Evolutionary conservation across 2,797 vertebrate species (phyloP).

Genomic region (Myotis myotis): DNA sequence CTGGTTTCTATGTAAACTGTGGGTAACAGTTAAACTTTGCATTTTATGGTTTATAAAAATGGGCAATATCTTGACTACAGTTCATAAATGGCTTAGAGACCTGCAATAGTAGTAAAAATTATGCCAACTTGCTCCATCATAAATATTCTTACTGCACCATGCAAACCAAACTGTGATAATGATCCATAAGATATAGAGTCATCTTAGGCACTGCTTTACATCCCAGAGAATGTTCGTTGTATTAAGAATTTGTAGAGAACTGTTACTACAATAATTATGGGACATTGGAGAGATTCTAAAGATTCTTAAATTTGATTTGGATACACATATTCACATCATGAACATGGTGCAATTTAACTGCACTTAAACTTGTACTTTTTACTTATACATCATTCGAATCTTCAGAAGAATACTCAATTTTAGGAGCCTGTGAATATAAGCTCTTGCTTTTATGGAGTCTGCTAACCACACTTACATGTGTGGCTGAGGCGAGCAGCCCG

Average conservation of each 20-base stretch:
- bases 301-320: slow-evolving; percentile 2
- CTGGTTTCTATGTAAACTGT: slow-evolving; percentile 89
- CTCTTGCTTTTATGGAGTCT: slow-evolving; percentile 3
- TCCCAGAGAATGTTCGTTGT: not conserved
- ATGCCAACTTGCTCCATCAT: slow-evolving; percentile 76
- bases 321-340: not conserved
- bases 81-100: slow-evolving; percentile 87
- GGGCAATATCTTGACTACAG: slow-evolving; percentile 84
- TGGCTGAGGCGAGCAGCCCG: slow-evolving; percentile 95
- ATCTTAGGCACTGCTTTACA: not conserved
- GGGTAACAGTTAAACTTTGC: slow-evolving; percentile 88
- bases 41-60: slow-evolving; percentile 88
- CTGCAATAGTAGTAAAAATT: slow-evolving; percentile 79
- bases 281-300: slow-evolving; percentile 12
- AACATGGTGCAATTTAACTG: not conserved
- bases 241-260: not conserved
- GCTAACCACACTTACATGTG: slow-evolving; percentile 93
- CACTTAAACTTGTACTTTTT: not conserved
- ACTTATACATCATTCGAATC: not conserved
- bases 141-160: slow-evolving; percentile 67
- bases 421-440: slow-evolving; percentile 7
- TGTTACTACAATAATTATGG: not conserved
- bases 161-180: slow-evolving; percentile 76
- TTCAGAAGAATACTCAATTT: slow-evolving; percentile 57
- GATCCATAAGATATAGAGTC: slow-evolving; percentile 47